Evolutionary conservation across 1,140 invertebrate species (phyloP).

Genomic region (Mya arenaria): DNA sequence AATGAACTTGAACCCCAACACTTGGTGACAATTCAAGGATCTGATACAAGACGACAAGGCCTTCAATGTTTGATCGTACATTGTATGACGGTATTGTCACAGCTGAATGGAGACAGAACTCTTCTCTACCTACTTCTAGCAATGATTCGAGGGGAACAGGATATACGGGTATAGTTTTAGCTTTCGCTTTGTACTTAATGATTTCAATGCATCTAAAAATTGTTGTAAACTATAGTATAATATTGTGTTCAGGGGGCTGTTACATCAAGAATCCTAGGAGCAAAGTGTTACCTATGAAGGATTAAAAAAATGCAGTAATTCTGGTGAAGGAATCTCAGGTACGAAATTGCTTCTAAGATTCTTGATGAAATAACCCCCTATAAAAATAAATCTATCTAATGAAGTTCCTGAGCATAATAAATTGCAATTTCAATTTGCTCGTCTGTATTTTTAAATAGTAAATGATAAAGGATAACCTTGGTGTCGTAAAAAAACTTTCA

Average conservation of each 20-base stretch:
- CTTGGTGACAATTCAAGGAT: not conserved
- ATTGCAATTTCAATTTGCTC: too few relatives aligned
- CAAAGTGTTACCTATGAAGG: too few relatives aligned
- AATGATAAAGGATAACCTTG: too few relatives aligned
- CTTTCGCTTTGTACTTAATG: too few relatives aligned
- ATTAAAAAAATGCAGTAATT: too few relatives aligned
- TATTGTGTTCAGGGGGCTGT: too few relatives aligned
- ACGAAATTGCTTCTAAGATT: too few relatives aligned
- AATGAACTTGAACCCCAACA: not conserved
- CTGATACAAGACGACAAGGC: slow-evolving; percentile 56
- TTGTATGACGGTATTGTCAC: slow-evolving; percentile 39
- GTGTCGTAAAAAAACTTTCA: too few relatives aligned
- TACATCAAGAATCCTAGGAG: too few relatives aligned
- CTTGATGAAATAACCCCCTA: too few relatives aligned
- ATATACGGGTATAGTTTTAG: slow-evolving; percentile 28
- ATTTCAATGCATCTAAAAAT: not conserved
- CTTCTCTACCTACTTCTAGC: slow-evolving; percentile 53
- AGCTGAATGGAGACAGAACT: slow-evolving; percentile 43
- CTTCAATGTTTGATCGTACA: slow-evolving; percentile 61
- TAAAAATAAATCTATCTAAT: not conserved
- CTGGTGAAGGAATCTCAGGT: too few relatives aligned
- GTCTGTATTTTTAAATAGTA: too few relatives aligned
- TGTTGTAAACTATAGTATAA: not conserved
- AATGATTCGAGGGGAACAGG: slow-evolving; percentile 47
- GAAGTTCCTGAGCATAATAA: not conserved